phyloP scores from a whole-genome alignment of 2,797 vertebrate species.

The Hemibagrus guttatus region DNA sequence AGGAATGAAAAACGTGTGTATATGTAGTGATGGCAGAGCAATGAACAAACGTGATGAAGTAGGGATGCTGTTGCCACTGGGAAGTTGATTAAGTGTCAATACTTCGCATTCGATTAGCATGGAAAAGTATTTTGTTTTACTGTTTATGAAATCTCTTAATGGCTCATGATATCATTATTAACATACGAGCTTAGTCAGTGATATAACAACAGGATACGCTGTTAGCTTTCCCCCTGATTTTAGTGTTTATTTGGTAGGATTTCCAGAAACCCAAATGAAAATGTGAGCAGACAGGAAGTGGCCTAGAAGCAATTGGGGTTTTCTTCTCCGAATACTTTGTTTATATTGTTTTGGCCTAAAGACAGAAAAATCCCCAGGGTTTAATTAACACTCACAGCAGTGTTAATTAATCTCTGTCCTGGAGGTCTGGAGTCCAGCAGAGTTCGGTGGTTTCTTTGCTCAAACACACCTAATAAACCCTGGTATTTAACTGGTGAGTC shows the following conservation, averaged over 20 bases:
- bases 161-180: background rate
- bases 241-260: background rate
- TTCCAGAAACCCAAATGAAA: background rate
- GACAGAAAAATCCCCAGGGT: slow-evolving; percentile 10
- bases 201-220: background rate
- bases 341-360: slow-evolving; percentile 2
- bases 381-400: slow-evolving; percentile 35
- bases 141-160: background rate
- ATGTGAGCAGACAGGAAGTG: slow-evolving; percentile 13
- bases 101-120: background rate
- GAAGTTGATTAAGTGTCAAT: background rate
- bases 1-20: background rate
- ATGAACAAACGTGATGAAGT: too few relatives aligned
- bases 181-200: background rate
- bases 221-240: background rate
- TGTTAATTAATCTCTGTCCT: slow-evolving; percentile 21
- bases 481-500: background rate
- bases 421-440: slow-evolving; percentile 5
- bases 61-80: background rate
- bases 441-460: slow-evolving; percentile 8
- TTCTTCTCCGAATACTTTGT: background rate
- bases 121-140: background rate
- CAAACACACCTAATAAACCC: background rate
- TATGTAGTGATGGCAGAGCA: background rate
- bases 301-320: background rate